Percentiles rank a stretch among this genome's conserved stretches.
Evolutionary conservation across 2,888 invertebrate species (phyloP).

Genomic region (Heliothis peltigera): DNA sequence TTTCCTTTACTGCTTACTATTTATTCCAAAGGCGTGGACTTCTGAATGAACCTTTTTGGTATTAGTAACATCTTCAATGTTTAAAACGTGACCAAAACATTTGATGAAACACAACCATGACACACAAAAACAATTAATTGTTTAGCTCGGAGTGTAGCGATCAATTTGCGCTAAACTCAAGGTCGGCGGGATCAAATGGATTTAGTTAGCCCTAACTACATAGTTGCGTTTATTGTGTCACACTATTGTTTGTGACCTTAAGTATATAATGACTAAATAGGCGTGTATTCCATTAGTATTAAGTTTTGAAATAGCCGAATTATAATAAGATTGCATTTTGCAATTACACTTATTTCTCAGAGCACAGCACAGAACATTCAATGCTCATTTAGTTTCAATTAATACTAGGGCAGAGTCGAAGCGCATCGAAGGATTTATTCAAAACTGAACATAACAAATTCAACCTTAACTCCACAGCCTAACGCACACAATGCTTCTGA

Average conservation of each 20-base stretch:
- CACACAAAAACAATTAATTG: slow-evolving; percentile 10
- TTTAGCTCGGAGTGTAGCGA: slow-evolving; percentile 11
- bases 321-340: no score
- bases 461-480: no score
- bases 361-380: no score
- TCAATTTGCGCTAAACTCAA: slow-evolving; percentile 39
- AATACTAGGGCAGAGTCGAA: no score
- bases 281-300: not conserved
- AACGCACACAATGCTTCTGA: no score
- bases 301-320: not conserved
- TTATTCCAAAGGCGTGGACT: no score
- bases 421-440: no score
- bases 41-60: not conserved
- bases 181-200: slow-evolving; percentile 51
- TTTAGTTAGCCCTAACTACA: slow-evolving; percentile 22
- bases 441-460: no score
- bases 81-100: not conserved
- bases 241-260: slow-evolving; percentile 6
- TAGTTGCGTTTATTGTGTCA: slow-evolving; percentile 28
- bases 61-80: not conserved
- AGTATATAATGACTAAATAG: not conserved
- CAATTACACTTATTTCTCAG: no score
- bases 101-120: not conserved
- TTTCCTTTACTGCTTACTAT: no score
- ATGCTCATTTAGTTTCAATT: no score